Conservation (phyloP, 2,888 invertebrate species). For the Athalia circularis region DNA sequence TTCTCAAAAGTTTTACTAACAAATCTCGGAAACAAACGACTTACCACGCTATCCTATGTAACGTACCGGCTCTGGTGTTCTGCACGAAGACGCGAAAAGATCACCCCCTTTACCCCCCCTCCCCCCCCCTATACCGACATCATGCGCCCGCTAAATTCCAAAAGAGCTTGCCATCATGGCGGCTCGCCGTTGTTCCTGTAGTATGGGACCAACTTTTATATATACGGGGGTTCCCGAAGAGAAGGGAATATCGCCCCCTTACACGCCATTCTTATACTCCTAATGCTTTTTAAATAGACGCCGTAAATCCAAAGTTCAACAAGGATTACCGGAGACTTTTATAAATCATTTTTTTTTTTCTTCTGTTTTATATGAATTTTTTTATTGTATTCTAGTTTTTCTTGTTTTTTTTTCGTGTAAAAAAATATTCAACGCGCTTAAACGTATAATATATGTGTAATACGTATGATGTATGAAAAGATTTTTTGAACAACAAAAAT, state of each 20-base stretch:
- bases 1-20: slow-evolving; percentile 40
- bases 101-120: background rate
- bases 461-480: no score
- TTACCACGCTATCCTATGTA: slow-evolving; percentile 5
- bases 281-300: slow-evolving; percentile 46
- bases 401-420: background rate
- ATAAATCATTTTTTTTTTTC: background rate
- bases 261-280: background rate
- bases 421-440: no score
- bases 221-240: background rate
- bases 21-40: slow-evolving; percentile 44
- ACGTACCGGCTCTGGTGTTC: background rate
- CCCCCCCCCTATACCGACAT: background rate
- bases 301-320: slow-evolving; percentile 40
- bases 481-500: no score
- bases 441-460: no score
- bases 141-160: background rate
- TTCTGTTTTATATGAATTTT: background rate
- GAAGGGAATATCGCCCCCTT: background rate
- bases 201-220: no score
- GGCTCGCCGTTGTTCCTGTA: no score
- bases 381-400: background rate
- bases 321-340: slow-evolving; percentile 31
- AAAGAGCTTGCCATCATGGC: no score
- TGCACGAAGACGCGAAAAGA: no score